These are phyloP conservation scores for Pecten maximus DNA, from an alignment of 2,888 invertebrate genomes.

Conservation along the genomic window DNA sequence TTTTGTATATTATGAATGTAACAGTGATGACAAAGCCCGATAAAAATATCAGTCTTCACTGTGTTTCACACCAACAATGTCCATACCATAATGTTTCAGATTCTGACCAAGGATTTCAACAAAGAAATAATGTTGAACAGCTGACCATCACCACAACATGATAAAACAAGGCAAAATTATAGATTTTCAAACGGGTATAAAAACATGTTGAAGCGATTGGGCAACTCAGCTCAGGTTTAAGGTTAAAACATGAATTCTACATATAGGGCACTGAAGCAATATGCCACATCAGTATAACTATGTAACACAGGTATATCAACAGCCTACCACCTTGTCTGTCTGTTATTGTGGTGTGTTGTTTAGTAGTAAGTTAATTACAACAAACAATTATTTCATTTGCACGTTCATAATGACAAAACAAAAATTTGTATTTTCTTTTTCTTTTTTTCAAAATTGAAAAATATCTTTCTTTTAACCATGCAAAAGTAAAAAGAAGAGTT, in stretches of 20 bases:
- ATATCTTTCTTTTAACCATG: background rate
- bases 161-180: background rate
- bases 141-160: background rate
- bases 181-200: background rate
- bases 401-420: background rate
- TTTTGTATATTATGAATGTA: background rate
- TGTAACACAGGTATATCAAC: background rate
- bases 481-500: no score
- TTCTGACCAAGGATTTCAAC: background rate
- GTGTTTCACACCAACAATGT: background rate
- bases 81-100: background rate
- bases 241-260: background rate
- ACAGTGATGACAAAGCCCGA: background rate
- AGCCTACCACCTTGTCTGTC: background rate
- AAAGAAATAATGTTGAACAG: background rate
- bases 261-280: background rate
- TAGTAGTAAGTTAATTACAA: background rate
- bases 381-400: background rate
- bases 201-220: slow-evolving; percentile 17
- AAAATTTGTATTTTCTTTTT: background rate
- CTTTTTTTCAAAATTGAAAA: background rate
- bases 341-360: slow-evolving; percentile 16
- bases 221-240: slow-evolving; percentile 32
- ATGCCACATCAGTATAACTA: slow-evolving; percentile 6
- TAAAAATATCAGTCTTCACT: no score